These are phyloP conservation scores for Ictalurus furcatus DNA, from an alignment of 2,113 vertebrate species.

Conservation along the genomic window DNA sequence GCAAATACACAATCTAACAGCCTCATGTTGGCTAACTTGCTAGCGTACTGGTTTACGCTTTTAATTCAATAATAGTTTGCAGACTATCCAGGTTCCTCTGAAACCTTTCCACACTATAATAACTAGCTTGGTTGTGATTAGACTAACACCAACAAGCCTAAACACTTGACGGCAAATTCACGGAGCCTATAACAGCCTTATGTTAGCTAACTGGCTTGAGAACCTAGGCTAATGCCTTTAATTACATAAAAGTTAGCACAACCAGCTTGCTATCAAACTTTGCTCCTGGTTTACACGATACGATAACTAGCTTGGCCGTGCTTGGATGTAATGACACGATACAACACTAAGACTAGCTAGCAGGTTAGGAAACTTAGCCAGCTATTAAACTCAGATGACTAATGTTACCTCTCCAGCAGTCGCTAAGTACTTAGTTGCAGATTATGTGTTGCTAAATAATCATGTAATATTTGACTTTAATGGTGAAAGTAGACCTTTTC, in stretches of 20 bases:
- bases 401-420: background rate
- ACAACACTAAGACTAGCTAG: background rate
- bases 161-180: background rate
- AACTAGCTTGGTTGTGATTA: too few relatives aligned
- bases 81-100: too few relatives aligned
- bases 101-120: too few relatives aligned
- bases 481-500: background rate
- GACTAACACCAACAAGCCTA: background rate
- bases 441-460: background rate
- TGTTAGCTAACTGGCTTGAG: background rate
- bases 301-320: background rate
- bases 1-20: too few relatives aligned
- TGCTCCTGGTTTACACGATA: background rate
- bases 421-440: background rate
- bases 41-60: too few relatives aligned
- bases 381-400: background rate
- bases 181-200: background rate
- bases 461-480: background rate
- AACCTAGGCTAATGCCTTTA: background rate
- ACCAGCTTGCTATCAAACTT: background rate
- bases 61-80: too few relatives aligned
- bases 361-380: background rate
- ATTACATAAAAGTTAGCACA: background rate
- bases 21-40: too few relatives aligned
- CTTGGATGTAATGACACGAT: background rate